Evolutionary conservation across 1,140 invertebrate species (phyloP).

Genomic region (Hermetia illucens): DNA sequence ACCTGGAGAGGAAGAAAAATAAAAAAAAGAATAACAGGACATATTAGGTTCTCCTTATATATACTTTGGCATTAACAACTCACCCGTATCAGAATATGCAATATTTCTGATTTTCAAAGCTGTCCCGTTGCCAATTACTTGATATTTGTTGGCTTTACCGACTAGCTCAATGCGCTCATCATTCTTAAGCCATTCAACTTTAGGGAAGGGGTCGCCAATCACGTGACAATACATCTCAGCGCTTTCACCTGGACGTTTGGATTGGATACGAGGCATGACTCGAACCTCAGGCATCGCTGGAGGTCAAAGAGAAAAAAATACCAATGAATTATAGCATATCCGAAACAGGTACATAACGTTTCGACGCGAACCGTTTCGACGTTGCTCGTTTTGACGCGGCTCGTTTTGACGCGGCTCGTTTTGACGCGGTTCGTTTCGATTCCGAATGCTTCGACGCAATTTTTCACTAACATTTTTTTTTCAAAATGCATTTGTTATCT

Average conservation of each 20-base stretch:
- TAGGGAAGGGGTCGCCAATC: slow-evolving; percentile 51
- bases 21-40: not conserved
- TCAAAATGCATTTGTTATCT: too few species aligned
- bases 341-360: too few species aligned
- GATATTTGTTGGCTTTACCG: slow-evolving; percentile 40
- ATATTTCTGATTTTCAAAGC: slow-evolving; percentile 50
- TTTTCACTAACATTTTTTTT: too few species aligned
- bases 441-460: too few species aligned
- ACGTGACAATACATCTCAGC: slow-evolving; percentile 55
- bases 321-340: too few species aligned
- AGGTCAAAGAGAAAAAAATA: slow-evolving; percentile 9
- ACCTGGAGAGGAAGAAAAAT: slow-evolving; percentile 18
- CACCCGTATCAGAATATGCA: slow-evolving; percentile 51
- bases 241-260: slow-evolving; percentile 47
- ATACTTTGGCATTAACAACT: not conserved
- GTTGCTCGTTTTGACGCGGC: too few species aligned
- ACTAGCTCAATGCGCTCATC: slow-evolving; percentile 44
- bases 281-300: slow-evolving; percentile 51
- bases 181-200: slow-evolving; percentile 59
- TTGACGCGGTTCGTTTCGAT: too few species aligned
- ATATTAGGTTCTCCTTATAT: not conserved
- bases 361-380: too few species aligned
- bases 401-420: too few species aligned
- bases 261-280: slow-evolving; percentile 52
- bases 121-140: slow-evolving; percentile 54